These are phyloP conservation scores for Cyprinodon tularosa DNA, from an alignment of 2,113 vertebrate genomes.

Conservation along the genomic window DNA sequence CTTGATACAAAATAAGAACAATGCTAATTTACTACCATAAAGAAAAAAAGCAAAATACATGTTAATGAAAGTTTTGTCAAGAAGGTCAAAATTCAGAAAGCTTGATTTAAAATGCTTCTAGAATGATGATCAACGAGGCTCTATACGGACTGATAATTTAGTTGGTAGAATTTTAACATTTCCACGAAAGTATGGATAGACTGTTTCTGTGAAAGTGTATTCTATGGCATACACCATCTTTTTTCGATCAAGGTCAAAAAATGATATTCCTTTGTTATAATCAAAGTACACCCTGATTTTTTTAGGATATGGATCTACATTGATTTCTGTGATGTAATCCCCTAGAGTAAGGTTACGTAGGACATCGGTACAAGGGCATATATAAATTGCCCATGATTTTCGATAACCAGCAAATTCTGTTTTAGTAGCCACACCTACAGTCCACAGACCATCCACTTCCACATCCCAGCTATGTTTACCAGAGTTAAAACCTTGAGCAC, in stretches of 20 bases:
- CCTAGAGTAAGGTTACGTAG: rapidly evolving
- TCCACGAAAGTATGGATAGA: neutral
- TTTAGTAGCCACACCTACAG: neutral
- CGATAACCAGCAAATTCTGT: rapidly evolving
- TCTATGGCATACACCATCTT: rapidly evolving
- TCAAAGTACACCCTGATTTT: constrained; percentile 44
- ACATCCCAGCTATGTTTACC: constrained; percentile 48
- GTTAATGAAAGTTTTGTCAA: too few species aligned
- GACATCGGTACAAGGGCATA: rapidly evolving
- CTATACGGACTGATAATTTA: constrained; percentile 4
- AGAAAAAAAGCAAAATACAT: neutral
- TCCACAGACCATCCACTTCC: rapidly evolving
- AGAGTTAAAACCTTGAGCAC: constrained; percentile 27
- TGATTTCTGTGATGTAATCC: rapidly evolving
- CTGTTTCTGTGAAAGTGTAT: neutral
- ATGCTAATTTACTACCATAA: neutral
- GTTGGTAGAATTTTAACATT: constrained; percentile 24
- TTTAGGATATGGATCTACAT: rapidly evolving
- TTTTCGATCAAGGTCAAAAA: constrained; percentile 33
- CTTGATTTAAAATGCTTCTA: neutral
- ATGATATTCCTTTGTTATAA: constrained; percentile 38
- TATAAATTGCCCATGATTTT: constrained; percentile 10
- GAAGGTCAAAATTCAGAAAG: neutral
- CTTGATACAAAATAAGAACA: neutral
- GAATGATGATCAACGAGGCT: rapidly evolving